phyloP scores from a whole-genome alignment of 2,797 vertebrate species.

The Gymnocypris eckloni region DNA sequence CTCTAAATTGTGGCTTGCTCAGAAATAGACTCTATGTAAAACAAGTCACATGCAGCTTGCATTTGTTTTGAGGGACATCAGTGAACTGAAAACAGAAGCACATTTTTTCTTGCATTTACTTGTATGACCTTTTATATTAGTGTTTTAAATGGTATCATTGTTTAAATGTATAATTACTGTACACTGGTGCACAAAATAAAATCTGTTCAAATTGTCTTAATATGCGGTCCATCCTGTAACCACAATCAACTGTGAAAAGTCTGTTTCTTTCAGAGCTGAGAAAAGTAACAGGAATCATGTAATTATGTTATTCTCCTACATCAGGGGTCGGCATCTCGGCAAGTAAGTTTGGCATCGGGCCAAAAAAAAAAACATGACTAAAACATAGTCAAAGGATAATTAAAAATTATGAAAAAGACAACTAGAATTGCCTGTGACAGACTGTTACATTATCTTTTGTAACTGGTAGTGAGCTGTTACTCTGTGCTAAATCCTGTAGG shows the following conservation, averaged over 20 bases:
- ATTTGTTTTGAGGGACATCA: background rate
- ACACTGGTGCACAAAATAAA: background rate
- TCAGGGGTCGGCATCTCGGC: too few species aligned
- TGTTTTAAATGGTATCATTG: background rate
- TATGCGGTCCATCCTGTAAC: background rate
- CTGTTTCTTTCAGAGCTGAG: background rate
- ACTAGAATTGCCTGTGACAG: too few species aligned
- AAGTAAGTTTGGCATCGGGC: too few species aligned
- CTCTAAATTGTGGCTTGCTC: conserved; percentile 42
- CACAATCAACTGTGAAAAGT: background rate
- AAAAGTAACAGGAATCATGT: background rate
- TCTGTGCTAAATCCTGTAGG: too few species aligned
- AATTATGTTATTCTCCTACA: background rate
- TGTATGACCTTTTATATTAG: background rate
- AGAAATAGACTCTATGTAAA: conserved; percentile 10
- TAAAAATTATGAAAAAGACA: too few species aligned
- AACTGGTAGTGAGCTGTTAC: too few species aligned
- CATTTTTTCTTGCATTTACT: background rate
- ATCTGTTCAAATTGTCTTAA: background rate
- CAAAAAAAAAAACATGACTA: too few species aligned
- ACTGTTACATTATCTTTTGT: too few species aligned
- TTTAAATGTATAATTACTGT: background rate
- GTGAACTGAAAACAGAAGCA: conserved; percentile 2
- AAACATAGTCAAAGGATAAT: too few species aligned
- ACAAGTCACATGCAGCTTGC: conserved; percentile 11